These are phyloP conservation scores for Nymphalis polychloros DNA, from an alignment of 2,888 invertebrate genomes.

Conservation along the genomic window DNA sequence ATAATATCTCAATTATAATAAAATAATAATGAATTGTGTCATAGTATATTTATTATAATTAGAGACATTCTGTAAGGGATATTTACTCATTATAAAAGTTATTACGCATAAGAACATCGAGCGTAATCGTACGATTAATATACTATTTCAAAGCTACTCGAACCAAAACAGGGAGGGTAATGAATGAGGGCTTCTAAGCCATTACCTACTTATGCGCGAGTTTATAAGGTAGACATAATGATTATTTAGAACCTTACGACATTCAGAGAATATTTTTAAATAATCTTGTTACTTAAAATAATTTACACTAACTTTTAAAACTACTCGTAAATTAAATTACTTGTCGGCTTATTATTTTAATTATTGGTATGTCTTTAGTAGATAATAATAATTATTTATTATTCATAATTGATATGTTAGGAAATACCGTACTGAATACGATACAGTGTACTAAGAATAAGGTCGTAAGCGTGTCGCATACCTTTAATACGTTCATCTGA, in stretches of 20 bases:
- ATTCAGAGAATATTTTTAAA: background rate
- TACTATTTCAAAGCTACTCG: slow-evolving; percentile 12
- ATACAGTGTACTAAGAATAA: background rate
- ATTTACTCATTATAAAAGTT: background rate
- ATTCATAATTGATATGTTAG: too few relatives aligned
- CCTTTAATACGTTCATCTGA: slow-evolving; percentile 10
- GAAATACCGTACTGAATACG: too few relatives aligned
- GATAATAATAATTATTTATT: too few relatives aligned
- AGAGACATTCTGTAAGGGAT: too few relatives aligned
- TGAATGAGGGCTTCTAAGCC: slow-evolving; percentile 35
- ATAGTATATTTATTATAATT: too few relatives aligned
- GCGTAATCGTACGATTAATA: background rate
- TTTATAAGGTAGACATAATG: slow-evolving; percentile 29
- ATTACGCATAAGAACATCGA: background rate
- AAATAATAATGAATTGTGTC: too few relatives aligned
- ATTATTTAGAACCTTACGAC: slow-evolving; percentile 1
- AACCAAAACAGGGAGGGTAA: slow-evolving; percentile 18
- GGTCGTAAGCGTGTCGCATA: slow-evolving; percentile 15
- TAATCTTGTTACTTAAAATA: too few relatives aligned
- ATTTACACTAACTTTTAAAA: too few relatives aligned
- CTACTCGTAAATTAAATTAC: too few relatives aligned
- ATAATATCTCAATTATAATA: too few relatives aligned
- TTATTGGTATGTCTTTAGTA: too few relatives aligned
- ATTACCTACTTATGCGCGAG: slow-evolving; percentile 37
- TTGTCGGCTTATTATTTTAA: too few relatives aligned